Conservation (phyloP, 2,113 vertebrate species). For the Paraplagusia blochii region DNA sequence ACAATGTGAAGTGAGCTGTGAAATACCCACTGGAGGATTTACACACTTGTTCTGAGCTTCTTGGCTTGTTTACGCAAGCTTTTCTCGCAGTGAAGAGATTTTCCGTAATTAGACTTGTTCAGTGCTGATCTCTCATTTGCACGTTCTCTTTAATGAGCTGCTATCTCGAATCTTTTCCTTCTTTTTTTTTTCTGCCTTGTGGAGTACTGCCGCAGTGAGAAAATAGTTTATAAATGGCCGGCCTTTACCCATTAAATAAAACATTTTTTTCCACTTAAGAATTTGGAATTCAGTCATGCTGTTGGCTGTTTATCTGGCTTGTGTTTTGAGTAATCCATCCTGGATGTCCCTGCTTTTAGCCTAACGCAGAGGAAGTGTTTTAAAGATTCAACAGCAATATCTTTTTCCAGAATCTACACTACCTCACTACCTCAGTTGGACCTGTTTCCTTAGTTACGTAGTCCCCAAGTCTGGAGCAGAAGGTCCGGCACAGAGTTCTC, state of each 20-base stretch:
- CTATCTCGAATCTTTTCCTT: slow-evolving; percentile 48
- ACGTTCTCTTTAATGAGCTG: slow-evolving; percentile 26
- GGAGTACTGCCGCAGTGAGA: background rate
- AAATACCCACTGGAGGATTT: slow-evolving; percentile 34
- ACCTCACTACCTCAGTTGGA: slow-evolving; percentile 7
- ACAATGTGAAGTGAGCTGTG: slow-evolving; percentile 39
- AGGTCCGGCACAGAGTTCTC: background rate
- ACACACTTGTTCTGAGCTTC: slow-evolving; percentile 31
- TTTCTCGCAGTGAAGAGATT: slow-evolving; percentile 51
- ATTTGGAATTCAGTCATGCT: background rate
- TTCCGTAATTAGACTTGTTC: slow-evolving; percentile 46
- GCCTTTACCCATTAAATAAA: background rate
- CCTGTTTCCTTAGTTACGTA: background rate
- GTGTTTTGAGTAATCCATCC: background rate
- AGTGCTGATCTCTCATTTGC: slow-evolving; percentile 41
- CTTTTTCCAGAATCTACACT: slow-evolving; percentile 24
- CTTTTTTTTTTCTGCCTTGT: no score
- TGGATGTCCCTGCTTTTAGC: background rate
- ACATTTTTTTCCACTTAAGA: slow-evolving; percentile 1
- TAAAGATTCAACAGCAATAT: slow-evolving; percentile 14
- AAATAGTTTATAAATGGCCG: slow-evolving; percentile 1
- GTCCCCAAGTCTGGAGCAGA: slow-evolving; percentile 6
- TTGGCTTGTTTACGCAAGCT: slow-evolving; percentile 29
- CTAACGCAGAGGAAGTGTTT: background rate
- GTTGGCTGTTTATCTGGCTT: background rate